Conservation (phyloP, 1,140 invertebrate species). For the Pseudomyrmex dendroicus region DNA sequence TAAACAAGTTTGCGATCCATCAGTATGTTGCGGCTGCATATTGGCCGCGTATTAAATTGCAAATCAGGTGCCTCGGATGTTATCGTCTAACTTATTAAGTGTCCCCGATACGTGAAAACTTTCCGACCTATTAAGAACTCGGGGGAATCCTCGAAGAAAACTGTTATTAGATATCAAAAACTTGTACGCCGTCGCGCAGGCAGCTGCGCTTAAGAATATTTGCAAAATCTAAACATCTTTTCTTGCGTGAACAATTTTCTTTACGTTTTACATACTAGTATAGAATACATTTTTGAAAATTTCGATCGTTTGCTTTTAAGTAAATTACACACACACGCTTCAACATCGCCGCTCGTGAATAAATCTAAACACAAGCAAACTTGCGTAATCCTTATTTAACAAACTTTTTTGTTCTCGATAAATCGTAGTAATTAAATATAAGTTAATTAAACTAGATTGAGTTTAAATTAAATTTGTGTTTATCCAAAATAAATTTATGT, state of each 20-base stretch:
- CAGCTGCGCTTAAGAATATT: conserved; percentile 25
- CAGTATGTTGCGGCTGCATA: background rate
- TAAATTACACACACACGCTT: background rate
- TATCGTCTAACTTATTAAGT: conserved; percentile 60
- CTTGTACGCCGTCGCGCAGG: conserved; percentile 13
- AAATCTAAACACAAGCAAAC: conserved; percentile 34
- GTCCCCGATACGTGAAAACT: conserved; percentile 60
- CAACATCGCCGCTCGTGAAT: background rate
- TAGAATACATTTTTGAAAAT: conserved; percentile 2
- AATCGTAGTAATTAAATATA: too few species aligned
- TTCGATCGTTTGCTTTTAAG: conserved; percentile 14
- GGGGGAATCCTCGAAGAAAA: conserved; percentile 45
- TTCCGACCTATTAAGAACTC: conserved; percentile 24
- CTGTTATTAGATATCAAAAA: conserved; percentile 62
- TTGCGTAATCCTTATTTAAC: background rate
- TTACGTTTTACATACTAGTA: background rate
- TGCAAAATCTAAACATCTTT: conserved; percentile 39
- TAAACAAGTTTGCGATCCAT: conserved; percentile 37
- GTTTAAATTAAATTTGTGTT: too few species aligned
- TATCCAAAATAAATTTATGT: too few species aligned
- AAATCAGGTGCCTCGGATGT: conserved; percentile 35
- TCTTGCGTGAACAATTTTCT: background rate
- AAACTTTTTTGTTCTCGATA: conserved; percentile 8
- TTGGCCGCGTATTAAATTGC: conserved; percentile 42
- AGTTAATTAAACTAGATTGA: too few species aligned